Conservation (phyloP, 2,797 vertebrate genomes). For the Leptoclinus maculatus region DNA sequence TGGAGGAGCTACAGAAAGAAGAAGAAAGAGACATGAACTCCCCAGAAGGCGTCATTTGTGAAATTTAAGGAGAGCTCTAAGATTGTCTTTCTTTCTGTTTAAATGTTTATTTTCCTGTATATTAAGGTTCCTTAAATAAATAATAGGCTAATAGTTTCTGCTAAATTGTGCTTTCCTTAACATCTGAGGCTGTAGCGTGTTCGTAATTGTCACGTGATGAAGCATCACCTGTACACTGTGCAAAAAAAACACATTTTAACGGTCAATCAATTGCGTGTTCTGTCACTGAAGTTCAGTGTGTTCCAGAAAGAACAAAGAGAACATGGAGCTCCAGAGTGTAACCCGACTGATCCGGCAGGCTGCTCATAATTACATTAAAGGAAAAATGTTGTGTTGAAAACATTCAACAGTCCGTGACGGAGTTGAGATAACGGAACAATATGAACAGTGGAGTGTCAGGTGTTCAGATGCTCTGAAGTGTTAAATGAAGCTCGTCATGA, state of each 20-base stretch:
- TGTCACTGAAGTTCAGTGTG: not conserved
- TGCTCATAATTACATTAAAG: not conserved
- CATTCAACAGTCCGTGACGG: not conserved
- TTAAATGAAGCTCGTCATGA: conserved; percentile 63
- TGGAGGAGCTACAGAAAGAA: too few relatives aligned
- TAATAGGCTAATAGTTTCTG: not conserved
- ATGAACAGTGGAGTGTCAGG: conserved; percentile 11
- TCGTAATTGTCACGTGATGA: not conserved
- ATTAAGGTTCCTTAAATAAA: not conserved
- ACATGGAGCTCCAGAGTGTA: not conserved
- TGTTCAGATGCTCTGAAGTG: conserved; percentile 34
- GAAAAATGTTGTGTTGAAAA: not conserved
- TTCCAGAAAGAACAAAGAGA: not conserved
- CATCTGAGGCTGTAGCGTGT: not conserved
- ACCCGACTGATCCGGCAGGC: conserved; percentile 1
- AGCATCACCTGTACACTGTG: too few relatives aligned
- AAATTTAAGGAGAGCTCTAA: not conserved
- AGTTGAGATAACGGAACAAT: not conserved
- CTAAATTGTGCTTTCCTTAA: not conserved
- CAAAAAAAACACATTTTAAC: too few relatives aligned
- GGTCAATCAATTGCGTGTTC: not conserved
- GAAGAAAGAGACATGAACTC: not conserved
- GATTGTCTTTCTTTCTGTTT: not conserved
- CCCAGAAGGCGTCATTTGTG: not conserved
- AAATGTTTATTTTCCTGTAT: not conserved